Conservation (phyloP, 2,113 vertebrate genomes). For the Sorex fumeus region DNA sequence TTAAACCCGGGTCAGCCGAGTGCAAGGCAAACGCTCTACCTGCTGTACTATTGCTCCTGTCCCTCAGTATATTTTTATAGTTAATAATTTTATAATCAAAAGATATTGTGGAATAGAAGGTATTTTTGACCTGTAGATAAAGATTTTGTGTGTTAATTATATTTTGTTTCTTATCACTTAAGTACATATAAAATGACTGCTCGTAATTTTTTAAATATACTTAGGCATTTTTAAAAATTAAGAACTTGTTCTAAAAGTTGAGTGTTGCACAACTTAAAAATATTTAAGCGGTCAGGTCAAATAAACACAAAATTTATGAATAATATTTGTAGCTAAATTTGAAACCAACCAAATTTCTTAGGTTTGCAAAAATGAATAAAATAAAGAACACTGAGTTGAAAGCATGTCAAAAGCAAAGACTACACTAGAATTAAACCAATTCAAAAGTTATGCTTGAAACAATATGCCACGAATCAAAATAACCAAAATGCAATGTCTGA, state of each 20-base stretch:
- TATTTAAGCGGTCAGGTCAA: conserved; percentile 40
- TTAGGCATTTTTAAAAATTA: conserved; percentile 35
- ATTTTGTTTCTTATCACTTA: conserved; percentile 6
- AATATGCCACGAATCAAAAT: background rate
- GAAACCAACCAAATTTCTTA: conserved; percentile 56
- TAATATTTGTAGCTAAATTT: conserved; percentile 39
- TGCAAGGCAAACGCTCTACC: no score
- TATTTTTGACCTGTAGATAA: conserved; percentile 5
- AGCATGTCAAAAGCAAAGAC: background rate
- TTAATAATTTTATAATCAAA: conserved; percentile 22
- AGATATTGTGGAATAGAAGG: conserved; percentile 23
- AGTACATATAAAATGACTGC: background rate
- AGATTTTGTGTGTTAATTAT: background rate
- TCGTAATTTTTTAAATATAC: background rate
- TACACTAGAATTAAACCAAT: conserved; percentile 26
- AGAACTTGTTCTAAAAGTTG: conserved; percentile 43
- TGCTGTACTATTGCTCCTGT: no score
- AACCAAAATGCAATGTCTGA: conserved; percentile 6
- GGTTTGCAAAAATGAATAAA: conserved; percentile 56
- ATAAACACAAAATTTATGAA: conserved; percentile 43
- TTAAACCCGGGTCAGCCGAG: no score
- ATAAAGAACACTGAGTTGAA: conserved; percentile 12
- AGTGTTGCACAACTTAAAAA: conserved; percentile 39
- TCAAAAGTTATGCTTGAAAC: conserved; percentile 30
- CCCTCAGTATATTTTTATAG: background rate